phyloP scores from a whole-genome alignment of 2,113 vertebrate species.

The Gorsachius goisagi region DNA sequence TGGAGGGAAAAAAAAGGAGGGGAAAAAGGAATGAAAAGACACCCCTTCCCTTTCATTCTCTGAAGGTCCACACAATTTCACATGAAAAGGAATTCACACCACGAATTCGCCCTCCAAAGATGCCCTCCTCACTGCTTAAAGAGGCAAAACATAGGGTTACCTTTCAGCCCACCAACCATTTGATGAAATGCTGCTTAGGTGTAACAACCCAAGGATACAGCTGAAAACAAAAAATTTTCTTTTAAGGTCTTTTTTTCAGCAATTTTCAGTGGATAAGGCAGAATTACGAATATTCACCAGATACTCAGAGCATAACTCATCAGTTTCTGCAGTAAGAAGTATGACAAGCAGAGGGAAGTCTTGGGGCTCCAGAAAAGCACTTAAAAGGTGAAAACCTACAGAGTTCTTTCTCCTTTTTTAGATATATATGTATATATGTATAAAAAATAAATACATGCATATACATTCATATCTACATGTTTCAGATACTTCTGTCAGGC shows the following conservation, averaged over 20 bases:
- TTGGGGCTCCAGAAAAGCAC: not conserved
- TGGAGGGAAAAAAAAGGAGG: not conserved
- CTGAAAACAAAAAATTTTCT: not conserved
- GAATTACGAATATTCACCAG: not conserved
- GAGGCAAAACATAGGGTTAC: not conserved
- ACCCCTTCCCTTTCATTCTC: not conserved
- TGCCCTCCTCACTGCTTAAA: not conserved
- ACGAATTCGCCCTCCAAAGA: not conserved
- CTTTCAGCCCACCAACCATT: not conserved
- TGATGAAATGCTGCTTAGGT: not conserved
- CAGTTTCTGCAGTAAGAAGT: not conserved
- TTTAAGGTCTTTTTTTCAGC: not conserved
- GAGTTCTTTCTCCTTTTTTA: not conserved
- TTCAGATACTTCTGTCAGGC: not conserved
- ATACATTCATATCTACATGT: not conserved
- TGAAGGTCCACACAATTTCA: not conserved
- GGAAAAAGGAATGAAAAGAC: not conserved
- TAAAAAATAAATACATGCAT: not conserved
- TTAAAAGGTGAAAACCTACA: not conserved
- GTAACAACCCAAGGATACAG: not conserved
- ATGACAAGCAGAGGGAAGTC: not conserved
- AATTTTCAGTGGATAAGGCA: not conserved
- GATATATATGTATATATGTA: not conserved
- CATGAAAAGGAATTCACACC: not conserved
- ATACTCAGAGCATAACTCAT: conserved; percentile 11